Base-by-base conservation (phyloP, 2,888 invertebrate genomes). In the Zygogramma bicolorata region DNA sequence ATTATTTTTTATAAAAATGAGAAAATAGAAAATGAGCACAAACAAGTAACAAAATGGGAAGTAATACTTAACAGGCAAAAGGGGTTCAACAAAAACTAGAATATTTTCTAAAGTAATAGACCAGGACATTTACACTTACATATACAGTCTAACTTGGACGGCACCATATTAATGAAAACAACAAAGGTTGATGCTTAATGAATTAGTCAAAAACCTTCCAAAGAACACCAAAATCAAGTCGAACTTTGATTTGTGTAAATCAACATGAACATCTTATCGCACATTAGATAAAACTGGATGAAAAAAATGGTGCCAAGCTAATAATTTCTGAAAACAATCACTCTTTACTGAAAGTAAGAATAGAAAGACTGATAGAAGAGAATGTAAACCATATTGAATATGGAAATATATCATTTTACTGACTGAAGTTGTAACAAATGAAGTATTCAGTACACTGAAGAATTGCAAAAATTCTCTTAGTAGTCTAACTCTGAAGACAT, bases 31-130 rank as follows among this genome's bases (percentile, higher is more conserved):
- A 68, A 27, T 49, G 38, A 65, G 59, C 27, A 68, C 68, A 68
- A 57, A 67, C 27, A 25, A 65, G 8, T 34, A 18, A 53, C 25
- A 53, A 53, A 65, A 65, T 13, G 34, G 34, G 59, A 65, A 65
- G 31, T 70, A 70, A 70, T 65, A 70, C 59, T 70, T 65, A 53
- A 27, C 20, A 65, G 70, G 70, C 70, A 70, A 70, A 70, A 70
- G 40, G 65, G 65, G 65, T 70, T 58, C 59, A 58, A 58, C 58
- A 42, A 70, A 31, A 8, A 46, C 3, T 18, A 20, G 46, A 20
- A 46, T 0, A 46, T 46, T 46, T 46, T 18, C 8, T 53, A n/a
- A 53, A 27, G n/a, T 25, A 42, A 18, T 42, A n/a, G 53, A 53
- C 27, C 53, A 53, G 53, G 15, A 15, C 22, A n/a, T n/a, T n/a